phyloP scores from a whole-genome alignment of 1,140 invertebrate genomes.

The Anthonomus grandis region DNA sequence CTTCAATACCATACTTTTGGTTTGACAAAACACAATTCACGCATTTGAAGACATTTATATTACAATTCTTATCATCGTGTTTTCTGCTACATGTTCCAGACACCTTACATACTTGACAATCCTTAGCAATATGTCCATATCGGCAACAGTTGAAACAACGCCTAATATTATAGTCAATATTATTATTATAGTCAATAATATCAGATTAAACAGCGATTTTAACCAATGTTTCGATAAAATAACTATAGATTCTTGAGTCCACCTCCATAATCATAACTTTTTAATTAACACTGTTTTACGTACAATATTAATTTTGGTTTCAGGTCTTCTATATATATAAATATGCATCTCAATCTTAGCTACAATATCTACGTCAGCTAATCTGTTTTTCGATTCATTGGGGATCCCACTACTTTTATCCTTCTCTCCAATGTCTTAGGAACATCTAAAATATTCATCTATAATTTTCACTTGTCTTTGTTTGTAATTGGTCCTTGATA shows the following conservation, averaged over 20 bases:
- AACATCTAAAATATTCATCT: neutral
- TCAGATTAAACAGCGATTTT: conserved; percentile 3
- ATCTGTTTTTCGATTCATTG: neutral
- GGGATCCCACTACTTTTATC: neutral
- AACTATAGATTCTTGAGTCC: conserved; percentile 2
- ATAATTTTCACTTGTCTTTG: neutral
- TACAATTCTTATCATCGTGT: conserved; percentile 17
- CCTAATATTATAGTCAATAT: conserved; percentile 9
- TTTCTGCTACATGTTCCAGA: conserved; percentile 10
- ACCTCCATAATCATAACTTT: conserved; percentile 5
- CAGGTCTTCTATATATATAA: neutral
- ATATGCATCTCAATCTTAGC: conserved; percentile 11
- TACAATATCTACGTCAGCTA: conserved; percentile 2
- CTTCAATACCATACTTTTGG: conserved; percentile 6
- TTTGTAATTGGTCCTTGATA: conserved; percentile 8
- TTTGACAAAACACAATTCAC: no score
- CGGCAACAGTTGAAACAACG: no score
- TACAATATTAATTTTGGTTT: conserved; percentile 9
- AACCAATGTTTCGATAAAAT: conserved; percentile 10
- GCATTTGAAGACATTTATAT: conserved; percentile 11
- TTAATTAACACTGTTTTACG: conserved; percentile 4
- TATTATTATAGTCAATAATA: neutral
- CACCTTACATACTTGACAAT: conserved; percentile 10
- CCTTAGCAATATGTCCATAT: no score
- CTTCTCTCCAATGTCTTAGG: neutral